phyloP scores from a whole-genome alignment of 2,888 invertebrate genomes.

The Drosophila cognata region DNA sequence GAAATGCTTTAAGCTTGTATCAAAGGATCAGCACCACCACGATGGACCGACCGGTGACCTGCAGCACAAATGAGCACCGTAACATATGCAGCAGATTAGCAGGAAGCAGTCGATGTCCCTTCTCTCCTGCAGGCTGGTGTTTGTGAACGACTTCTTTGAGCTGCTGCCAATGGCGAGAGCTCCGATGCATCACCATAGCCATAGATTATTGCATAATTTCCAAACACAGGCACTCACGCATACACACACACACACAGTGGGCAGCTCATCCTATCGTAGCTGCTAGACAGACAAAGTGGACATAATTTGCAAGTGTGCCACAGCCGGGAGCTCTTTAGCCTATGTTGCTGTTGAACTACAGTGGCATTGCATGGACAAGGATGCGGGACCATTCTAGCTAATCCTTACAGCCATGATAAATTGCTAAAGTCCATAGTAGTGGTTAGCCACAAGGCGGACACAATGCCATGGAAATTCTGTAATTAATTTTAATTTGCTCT shows the following conservation, averaged over 20 bases:
- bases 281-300: conserved; percentile 58
- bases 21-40: conserved; percentile 39
- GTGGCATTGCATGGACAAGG: conserved; percentile 2
- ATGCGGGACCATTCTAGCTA: conserved; percentile 40
- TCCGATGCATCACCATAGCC: conserved; percentile 66
- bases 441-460: conserved; percentile 27
- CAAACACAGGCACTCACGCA: conserved; percentile 18
- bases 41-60: conserved; percentile 1
- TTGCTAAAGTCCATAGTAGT: conserved; percentile 50
- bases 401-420: conserved; percentile 73
- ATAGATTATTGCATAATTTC: conserved; percentile 80
- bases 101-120: conserved; percentile 31
- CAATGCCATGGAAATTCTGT: conserved; percentile 47
- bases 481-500: conserved; percentile 78
- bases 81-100: conserved; percentile 72
- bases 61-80: conserved; percentile 45
- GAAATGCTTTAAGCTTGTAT: conserved; percentile 61
- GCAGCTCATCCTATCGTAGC: conserved; percentile 3
- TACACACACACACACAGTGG: conserved; percentile 7
- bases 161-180: conserved; percentile 72
- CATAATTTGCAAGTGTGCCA: conserved; percentile 72
- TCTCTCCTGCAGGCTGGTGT: conserved; percentile 1
- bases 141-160: conserved; percentile 47
- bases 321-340: conserved; percentile 32
- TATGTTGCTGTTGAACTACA: conserved; percentile 7